Percentiles rank a stretch among this genome's conserved stretches.
These are phyloP conservation scores for Charadrius vociferus DNA, from an alignment of 2,113 vertebrate species.

Conservation along the genomic window DNA sequence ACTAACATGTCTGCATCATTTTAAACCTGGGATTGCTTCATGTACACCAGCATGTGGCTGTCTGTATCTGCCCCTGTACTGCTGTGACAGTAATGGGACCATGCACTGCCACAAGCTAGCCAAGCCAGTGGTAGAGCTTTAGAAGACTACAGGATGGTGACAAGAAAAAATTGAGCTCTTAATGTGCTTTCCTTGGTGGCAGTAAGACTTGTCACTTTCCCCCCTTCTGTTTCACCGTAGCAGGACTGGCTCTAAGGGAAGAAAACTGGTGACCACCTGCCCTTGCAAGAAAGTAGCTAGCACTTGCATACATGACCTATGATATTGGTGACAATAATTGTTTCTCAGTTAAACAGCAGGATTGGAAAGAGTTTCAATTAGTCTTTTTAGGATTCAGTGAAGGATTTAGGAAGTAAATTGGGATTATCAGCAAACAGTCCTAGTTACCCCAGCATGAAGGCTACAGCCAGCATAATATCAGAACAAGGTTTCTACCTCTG, in stretches of 20 bases:
- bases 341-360: not conserved
- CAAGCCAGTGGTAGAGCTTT: not conserved
- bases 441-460: not conserved
- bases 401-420: not conserved
- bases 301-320: not conserved
- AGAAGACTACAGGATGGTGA: not conserved
- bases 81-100: rapidly evolving
- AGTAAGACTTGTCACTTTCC: rapidly evolving
- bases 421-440: not conserved
- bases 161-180: not conserved
- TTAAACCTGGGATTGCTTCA: not conserved
- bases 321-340: not conserved
- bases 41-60: not conserved
- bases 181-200: not conserved
- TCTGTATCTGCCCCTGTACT: rapidly evolving
- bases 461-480: not conserved
- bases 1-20: not conserved
- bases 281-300: not conserved
- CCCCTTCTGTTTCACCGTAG: not conserved
- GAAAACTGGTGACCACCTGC: not conserved
- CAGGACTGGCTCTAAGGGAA: not conserved
- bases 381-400: not conserved
- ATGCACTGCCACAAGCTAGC: not conserved
- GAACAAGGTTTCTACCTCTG: not conserved
- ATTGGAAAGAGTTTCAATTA: not conserved